A percentile compares a stretch with the other conserved stretches of the same genome.
Evolutionary conservation across 2,888 invertebrate species (phyloP).

Genomic region (Horisme vitalbata): DNA sequence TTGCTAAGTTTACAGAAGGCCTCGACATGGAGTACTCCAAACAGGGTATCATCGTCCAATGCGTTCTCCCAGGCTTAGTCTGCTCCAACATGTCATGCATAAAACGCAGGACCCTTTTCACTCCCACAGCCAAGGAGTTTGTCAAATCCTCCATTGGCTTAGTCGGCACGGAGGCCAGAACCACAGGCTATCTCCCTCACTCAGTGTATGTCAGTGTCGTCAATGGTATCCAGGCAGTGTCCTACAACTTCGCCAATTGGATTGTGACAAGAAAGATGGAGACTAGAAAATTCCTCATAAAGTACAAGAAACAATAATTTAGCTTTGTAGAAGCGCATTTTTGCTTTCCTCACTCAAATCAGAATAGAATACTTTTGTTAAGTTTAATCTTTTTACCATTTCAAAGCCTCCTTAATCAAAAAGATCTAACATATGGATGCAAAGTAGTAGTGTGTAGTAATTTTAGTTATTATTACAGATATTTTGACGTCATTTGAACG

Average conservation of each 20-base stretch:
- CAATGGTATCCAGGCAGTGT: constrained; percentile 70
- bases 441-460: no score
- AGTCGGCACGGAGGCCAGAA: constrained; percentile 86
- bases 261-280: constrained; percentile 85
- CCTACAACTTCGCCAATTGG: constrained; percentile 83
- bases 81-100: constrained; percentile 96
- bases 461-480: no score
- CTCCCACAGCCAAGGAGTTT: constrained; percentile 88
- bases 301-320: constrained; percentile 71
- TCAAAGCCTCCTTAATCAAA: no score
- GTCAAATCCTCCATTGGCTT: constrained; percentile 88
- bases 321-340: constrained; percentile 20
- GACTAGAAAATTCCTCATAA: constrained; percentile 83
- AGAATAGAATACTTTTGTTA: constrained; percentile 20
- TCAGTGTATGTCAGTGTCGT: constrained; percentile 80
- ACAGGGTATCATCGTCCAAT: constrained; percentile 90
- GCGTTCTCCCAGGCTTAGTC: constrained; percentile 93
- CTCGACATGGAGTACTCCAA: constrained; percentile 88
- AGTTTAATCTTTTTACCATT: no score
- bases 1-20: constrained; percentile 91
- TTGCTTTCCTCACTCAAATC: constrained; percentile 12
- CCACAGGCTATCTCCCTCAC: constrained; percentile 91
- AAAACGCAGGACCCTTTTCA: constrained; percentile 86
- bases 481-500: no score
- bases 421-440: no score